Evolutionary conservation across 2,113 vertebrate genomes (phyloP).

Genomic region (Murina feae): DNA sequence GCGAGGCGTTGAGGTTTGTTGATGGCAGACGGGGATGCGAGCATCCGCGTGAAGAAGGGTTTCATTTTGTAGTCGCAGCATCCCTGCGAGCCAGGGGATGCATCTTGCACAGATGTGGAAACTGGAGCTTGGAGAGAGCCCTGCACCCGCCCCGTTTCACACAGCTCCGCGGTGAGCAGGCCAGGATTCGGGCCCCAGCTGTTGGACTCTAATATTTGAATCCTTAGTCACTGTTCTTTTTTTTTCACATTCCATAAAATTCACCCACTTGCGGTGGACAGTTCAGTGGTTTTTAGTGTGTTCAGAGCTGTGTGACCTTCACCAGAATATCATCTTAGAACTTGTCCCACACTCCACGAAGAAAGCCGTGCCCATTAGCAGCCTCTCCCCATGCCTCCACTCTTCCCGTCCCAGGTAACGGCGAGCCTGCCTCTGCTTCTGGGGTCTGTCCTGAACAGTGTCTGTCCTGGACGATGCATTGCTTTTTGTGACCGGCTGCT

Average conservation of each 20-base stretch:
- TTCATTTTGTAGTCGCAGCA: fast-evolving
- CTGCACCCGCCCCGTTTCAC: background rate
- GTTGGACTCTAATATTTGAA: background rate
- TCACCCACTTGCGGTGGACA: no score
- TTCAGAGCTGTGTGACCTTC: background rate
- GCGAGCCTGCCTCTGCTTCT: background rate
- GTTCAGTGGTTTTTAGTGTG: background rate
- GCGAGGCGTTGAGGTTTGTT: no score
- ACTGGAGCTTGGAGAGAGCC: background rate
- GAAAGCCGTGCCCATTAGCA: background rate
- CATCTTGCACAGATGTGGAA: background rate
- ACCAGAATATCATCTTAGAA: background rate
- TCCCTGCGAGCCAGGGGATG: fast-evolving
- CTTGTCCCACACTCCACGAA: background rate
- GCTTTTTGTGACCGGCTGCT: background rate
- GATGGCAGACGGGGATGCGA: fast-evolving
- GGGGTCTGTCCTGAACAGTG: background rate
- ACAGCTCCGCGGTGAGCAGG: no score
- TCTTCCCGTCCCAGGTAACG: background rate
- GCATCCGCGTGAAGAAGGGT: background rate
- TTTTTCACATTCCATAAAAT: background rate
- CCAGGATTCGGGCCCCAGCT: background rate
- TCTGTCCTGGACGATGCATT: fast-evolving
- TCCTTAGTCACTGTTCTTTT: background rate
- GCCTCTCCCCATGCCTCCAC: background rate